These are phyloP conservation scores for Ommatoiulus sabulosus DNA, from an alignment of 2,888 invertebrate genomes.

Conservation along the genomic window DNA sequence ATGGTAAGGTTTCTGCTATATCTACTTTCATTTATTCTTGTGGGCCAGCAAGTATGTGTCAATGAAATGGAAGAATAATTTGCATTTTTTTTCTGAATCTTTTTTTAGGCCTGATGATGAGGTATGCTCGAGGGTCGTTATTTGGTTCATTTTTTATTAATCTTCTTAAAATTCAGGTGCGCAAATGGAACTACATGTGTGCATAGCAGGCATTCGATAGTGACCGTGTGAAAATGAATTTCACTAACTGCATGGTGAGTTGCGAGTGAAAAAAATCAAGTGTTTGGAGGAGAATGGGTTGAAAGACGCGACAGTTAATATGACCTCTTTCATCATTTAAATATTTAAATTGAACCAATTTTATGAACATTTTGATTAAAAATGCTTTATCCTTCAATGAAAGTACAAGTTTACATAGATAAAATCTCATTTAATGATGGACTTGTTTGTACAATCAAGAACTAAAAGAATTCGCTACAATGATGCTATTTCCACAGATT, in stretches of 20 bases:
- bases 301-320: constrained; percentile 35
- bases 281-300: neutral
- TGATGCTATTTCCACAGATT: neutral
- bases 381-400: neutral
- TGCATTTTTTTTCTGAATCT: neutral
- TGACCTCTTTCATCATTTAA: constrained; percentile 41
- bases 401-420: neutral
- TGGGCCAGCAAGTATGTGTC: constrained; percentile 16
- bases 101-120: neutral
- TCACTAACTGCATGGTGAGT: neutral
- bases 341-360: constrained; percentile 3
- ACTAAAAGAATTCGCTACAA: neutral
- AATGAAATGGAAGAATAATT: constrained; percentile 26
- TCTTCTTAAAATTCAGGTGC: constrained; percentile 39
- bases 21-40: constrained; percentile 42
- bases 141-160: constrained; percentile 44
- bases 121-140: constrained; percentile 22
- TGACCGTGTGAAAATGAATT: constrained; percentile 41
- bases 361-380: neutral
- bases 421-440: neutral
- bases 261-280: neutral
- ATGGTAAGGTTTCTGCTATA: constrained; percentile 27
- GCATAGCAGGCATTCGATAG: constrained; percentile 41
- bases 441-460: neutral
- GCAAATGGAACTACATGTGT: constrained; percentile 31